Evolutionary conservation across 2,113 vertebrate species (phyloP).

Genomic region (Takifugu bimaculatus): DNA sequence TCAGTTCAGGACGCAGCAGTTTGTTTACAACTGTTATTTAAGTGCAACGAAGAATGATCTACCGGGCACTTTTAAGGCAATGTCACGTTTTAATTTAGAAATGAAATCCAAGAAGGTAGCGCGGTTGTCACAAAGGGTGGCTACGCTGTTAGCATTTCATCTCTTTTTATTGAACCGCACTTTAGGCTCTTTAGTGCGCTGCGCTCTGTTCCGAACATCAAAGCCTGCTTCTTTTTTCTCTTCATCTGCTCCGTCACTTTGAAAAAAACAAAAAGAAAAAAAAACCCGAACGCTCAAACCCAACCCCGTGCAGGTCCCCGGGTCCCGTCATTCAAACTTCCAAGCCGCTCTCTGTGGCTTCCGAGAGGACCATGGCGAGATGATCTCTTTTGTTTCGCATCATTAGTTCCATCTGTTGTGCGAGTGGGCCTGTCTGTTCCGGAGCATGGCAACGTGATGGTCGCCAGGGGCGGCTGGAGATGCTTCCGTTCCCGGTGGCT

Average conservation of each 20-base stretch:
- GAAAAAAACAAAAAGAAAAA: constrained; percentile 42
- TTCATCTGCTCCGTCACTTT: constrained; percentile 46
- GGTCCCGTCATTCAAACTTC: constrained; percentile 76
- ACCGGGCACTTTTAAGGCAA: constrained; percentile 1
- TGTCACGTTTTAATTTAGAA: no score
- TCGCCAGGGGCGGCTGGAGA: constrained; percentile 76
- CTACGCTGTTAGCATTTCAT: no score
- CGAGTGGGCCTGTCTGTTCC: constrained; percentile 77
- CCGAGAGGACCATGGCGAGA: constrained; percentile 73
- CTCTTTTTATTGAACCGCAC: no score
- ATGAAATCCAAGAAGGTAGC: no score
- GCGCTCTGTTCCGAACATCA: no score
- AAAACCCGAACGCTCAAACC: constrained; percentile 31
- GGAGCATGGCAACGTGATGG: constrained; percentile 73
- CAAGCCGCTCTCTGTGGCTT: constrained; percentile 74
- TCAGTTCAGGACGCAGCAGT: constrained; percentile 62
- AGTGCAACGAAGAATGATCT: constrained; percentile 13
- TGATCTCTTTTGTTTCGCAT: constrained; percentile 86
- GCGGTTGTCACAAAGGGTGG: no score
- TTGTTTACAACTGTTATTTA: constrained; percentile 52
- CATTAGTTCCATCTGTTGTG: constrained; percentile 87
- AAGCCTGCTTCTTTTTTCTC: constrained; percentile 26
- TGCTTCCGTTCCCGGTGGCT: constrained; percentile 63
- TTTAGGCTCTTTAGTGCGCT: no score
- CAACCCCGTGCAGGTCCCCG: constrained; percentile 64